These are phyloP conservation scores for Platysternon megacephalum DNA, from an alignment of 2,113 vertebrate genomes.

Conservation along the genomic window DNA sequence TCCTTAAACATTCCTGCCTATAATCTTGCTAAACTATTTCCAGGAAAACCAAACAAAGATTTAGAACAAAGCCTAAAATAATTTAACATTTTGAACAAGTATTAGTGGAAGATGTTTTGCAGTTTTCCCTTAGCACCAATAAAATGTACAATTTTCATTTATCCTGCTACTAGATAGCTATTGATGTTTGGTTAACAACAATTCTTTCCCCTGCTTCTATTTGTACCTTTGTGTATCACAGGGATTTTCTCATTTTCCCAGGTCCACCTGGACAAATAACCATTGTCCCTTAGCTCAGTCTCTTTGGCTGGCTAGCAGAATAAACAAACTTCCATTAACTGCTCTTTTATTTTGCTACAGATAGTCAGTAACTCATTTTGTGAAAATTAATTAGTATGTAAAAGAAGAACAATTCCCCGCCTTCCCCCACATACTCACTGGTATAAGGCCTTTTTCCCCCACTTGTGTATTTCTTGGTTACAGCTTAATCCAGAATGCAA, in stretches of 20 bases:
- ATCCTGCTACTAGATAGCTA: constrained; percentile 54
- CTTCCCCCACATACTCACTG: not conserved
- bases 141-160: constrained; percentile 59
- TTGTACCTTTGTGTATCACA: constrained; percentile 46
- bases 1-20: not conserved
- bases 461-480: not conserved
- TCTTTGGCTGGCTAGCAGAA: constrained; percentile 27
- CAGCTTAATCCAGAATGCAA: not conserved
- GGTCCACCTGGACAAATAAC: constrained; percentile 64
- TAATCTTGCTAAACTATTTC: constrained; percentile 12
- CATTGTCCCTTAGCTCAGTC: constrained; percentile 29
- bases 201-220: constrained; percentile 30
- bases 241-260: constrained; percentile 71
- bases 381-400: constrained; percentile 30
- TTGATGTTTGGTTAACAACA: constrained; percentile 69
- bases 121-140: constrained; percentile 45
- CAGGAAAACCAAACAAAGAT: not conserved
- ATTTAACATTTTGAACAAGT: constrained; percentile 57
- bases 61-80: constrained; percentile 2
- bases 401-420: not conserved
- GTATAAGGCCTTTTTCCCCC: not conserved
- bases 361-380: not conserved
- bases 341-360: constrained; percentile 53
- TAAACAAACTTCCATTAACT: constrained; percentile 40
- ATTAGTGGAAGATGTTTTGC: constrained; percentile 48